phyloP scores from a whole-genome alignment of 2,888 invertebrate species.

The Dioctria rufipes region DNA sequence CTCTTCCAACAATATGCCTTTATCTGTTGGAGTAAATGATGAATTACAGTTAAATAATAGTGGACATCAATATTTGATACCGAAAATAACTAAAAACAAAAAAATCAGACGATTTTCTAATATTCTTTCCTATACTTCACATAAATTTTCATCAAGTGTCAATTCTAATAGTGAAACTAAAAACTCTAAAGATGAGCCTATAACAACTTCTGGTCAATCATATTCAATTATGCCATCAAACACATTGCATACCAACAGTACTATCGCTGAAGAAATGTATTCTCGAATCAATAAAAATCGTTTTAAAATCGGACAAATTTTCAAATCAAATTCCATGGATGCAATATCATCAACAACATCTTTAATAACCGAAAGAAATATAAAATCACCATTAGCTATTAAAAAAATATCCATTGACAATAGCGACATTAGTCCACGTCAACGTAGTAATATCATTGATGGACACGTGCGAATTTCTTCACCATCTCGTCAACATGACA shows the following conservation, averaged over 20 bases:
- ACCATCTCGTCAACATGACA: slow-evolving; percentile 32
- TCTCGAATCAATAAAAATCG: slow-evolving; percentile 66
- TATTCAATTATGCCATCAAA: background rate
- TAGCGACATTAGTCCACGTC: slow-evolving; percentile 56
- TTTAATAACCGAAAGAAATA: background rate
- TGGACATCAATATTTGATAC: slow-evolving; percentile 49
- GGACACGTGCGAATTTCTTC: slow-evolving; percentile 51
- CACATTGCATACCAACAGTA: background rate
- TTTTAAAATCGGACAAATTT: slow-evolving; percentile 61
- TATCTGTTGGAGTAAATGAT: background rate
- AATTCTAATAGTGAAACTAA: background rate
- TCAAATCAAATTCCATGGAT: slow-evolving; percentile 70
- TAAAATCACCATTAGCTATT: slow-evolving; percentile 64
- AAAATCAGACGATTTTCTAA: slow-evolving; percentile 70
- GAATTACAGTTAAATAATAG: background rate
- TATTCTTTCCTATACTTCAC: slow-evolving; percentile 67
- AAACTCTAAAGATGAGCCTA: background rate
- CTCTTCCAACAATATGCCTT: background rate
- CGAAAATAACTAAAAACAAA: slow-evolving; percentile 63
- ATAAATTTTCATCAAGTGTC: background rate
- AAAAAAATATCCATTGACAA: slow-evolving; percentile 68
- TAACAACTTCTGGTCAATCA: background rate
- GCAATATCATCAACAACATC: slow-evolving; percentile 64
- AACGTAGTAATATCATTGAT: slow-evolving; percentile 19
- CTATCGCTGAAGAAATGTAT: slow-evolving; percentile 66